Evolutionary conservation across 2,113 vertebrate genomes (phyloP).

Genomic region (Paratilapia polleni): DNA sequence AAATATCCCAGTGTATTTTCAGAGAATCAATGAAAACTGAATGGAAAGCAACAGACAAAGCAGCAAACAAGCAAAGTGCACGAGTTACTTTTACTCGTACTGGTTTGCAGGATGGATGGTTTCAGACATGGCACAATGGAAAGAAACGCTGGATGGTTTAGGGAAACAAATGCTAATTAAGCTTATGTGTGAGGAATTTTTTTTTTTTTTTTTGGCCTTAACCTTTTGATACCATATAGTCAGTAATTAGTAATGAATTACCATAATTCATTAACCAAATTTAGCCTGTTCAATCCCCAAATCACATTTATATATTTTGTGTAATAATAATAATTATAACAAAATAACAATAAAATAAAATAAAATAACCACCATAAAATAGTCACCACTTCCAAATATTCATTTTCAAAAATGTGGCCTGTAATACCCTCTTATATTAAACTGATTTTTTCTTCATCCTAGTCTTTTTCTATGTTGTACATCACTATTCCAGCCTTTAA

Average conservation of each 20-base stretch:
- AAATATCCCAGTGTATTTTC: background rate
- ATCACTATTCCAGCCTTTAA: background rate
- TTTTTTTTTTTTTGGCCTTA: background rate
- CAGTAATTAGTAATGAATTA: background rate
- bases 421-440: background rate
- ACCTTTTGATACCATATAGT: background rate
- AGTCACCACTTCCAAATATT: background rate
- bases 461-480: too few species aligned
- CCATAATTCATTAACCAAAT: background rate
- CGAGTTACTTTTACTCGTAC: background rate
- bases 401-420: background rate
- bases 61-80: background rate
- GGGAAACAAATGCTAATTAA: fast-evolving
- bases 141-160: background rate
- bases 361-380: background rate
- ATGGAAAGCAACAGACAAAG: too few species aligned
- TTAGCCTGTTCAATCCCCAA: background rate
- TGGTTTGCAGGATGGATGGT: background rate
- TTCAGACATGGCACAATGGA: background rate
- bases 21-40: background rate
- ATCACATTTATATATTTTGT: fast-evolving
- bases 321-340: too few species aligned
- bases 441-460: background rate
- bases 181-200: background rate
- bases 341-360: too few species aligned